A percentile compares a stretch with the other conserved stretches of the same genome.
Evolutionary conservation across 2,113 vertebrate genomes (phyloP).

Genomic region (Dascyllus trimaculatus): DNA sequence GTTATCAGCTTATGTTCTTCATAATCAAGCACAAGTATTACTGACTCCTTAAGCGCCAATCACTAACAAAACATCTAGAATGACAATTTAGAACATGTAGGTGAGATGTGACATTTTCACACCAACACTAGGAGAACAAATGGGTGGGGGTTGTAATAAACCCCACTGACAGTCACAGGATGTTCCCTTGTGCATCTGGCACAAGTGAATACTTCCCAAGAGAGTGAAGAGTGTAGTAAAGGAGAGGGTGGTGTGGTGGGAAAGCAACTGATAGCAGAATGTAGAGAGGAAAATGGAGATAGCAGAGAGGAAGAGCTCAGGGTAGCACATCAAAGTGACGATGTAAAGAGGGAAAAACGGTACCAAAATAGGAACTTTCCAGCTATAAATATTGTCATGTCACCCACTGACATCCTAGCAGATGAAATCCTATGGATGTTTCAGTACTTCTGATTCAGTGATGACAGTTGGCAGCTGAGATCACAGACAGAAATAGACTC

Average conservation of each 20-base stretch:
- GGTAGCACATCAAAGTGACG: constrained; percentile 10
- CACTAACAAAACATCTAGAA: neutral
- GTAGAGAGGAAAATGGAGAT: constrained; percentile 34
- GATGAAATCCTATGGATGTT: constrained; percentile 55
- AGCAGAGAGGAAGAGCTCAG: constrained; percentile 23
- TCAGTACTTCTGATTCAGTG: constrained; percentile 49
- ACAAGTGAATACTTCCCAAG: constrained; percentile 20
- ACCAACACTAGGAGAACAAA: constrained; percentile 18
- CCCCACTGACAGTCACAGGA: constrained; percentile 33
- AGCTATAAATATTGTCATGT: constrained; percentile 52
- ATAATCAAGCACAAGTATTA: neutral
- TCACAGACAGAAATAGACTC: constrained; percentile 69
- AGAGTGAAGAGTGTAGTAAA: neutral
- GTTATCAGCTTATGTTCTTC: neutral
- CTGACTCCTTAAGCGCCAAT: neutral
- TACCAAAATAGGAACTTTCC: constrained; percentile 7
- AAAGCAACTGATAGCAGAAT: constrained; percentile 35
- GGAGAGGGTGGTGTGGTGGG: constrained; percentile 39
- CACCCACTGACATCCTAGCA: constrained; percentile 20
- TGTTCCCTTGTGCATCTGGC: constrained; percentile 32
- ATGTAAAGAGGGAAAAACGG: constrained; percentile 14
- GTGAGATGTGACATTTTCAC: constrained; percentile 18
- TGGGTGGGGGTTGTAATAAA: constrained; percentile 20
- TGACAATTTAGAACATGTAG: neutral
- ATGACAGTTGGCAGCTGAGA: constrained; percentile 68